A percentile compares a stretch with the other conserved stretches of the same genome.
phyloP scores from a whole-genome alignment of 2,113 vertebrate species.

The Misgurnus anguillicaudatus region DNA sequence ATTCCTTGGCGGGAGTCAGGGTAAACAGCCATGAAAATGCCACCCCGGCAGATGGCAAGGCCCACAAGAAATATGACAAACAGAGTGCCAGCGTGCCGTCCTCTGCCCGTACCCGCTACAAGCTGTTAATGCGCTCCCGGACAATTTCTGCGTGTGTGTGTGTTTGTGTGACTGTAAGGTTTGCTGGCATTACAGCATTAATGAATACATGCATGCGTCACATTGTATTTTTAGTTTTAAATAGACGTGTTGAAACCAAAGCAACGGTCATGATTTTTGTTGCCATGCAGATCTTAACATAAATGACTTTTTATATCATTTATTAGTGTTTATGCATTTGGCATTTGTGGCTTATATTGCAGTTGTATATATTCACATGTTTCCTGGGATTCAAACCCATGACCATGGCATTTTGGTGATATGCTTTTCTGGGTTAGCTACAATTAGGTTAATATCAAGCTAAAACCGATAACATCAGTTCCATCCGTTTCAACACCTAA shows the following conservation, averaged over 20 bases:
- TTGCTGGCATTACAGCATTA: conserved; percentile 46
- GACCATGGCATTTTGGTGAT: not conserved
- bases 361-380: too few relatives aligned
- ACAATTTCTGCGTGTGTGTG: conserved; percentile 47
- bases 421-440: too few relatives aligned
- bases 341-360: not conserved
- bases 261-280: conserved; percentile 17
- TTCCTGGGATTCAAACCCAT: not conserved
- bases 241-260: conserved; percentile 33
- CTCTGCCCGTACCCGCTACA: conserved; percentile 77
- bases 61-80: conserved; percentile 87
- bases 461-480: too few relatives aligned
- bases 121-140: conserved; percentile 78
- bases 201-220: conserved; percentile 38
- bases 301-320: conserved; percentile 12
- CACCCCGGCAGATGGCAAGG: conserved; percentile 88
- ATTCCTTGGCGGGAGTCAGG: conserved; percentile 89
- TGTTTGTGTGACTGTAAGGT: conserved; percentile 24
- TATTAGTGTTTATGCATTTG: too few relatives aligned
- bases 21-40: conserved; percentile 89
- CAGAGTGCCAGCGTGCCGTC: conserved; percentile 83
- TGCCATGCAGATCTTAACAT: not conserved
- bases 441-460: too few relatives aligned
- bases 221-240: conserved; percentile 49
- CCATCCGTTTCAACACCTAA: too few relatives aligned